A percentile compares a stretch with the other conserved stretches of the same genome.
Evolutionary conservation across 2,113 vertebrate species (phyloP).

Genomic region (Pluvialis apricaria): DNA sequence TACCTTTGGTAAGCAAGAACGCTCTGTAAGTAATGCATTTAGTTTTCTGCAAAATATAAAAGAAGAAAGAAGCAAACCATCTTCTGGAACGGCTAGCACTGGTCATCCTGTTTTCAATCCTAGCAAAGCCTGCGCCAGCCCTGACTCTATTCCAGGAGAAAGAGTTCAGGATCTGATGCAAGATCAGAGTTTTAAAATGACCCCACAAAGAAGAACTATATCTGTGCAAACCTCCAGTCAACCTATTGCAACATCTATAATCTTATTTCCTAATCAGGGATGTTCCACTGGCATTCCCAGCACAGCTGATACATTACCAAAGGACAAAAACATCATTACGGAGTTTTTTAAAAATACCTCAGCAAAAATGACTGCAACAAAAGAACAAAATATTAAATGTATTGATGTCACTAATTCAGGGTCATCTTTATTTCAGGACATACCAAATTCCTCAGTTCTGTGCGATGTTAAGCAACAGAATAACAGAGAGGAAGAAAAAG

Average conservation of each 20-base stretch:
- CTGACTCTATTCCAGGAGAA: conserved; percentile 45
- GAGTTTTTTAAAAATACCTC: conserved; percentile 38
- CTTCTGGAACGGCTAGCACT: neutral
- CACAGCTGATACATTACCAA: conserved; percentile 26
- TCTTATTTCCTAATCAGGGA: conserved; percentile 58
- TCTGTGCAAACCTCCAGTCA: conserved; percentile 59
- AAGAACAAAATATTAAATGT: conserved; percentile 55
- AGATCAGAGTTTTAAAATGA: conserved; percentile 62
- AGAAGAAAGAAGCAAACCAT: neutral
- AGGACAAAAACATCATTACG: neutral
- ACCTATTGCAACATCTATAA: conserved; percentile 51
- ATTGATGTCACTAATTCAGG: conserved; percentile 8
- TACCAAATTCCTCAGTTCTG: neutral
- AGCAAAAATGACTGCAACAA: conserved; percentile 3
- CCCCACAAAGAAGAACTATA: conserved; percentile 39
- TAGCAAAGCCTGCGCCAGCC: conserved; percentile 47
- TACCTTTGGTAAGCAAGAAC: neutral
- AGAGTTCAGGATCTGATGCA: conserved; percentile 49
- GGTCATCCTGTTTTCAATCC: conserved; percentile 30
- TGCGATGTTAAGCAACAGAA: neutral
- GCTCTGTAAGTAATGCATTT: neutral
- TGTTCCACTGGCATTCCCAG: conserved; percentile 29
- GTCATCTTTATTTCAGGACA: conserved; percentile 34
- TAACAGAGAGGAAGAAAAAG: conserved; percentile 5
- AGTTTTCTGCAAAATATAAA: conserved; percentile 16